Evolutionary conservation across 1,140 invertebrate species (phyloP), one percentile per base, ranked within the genome.

Genomic region (Temnothorax curvispinosus): DNA sequence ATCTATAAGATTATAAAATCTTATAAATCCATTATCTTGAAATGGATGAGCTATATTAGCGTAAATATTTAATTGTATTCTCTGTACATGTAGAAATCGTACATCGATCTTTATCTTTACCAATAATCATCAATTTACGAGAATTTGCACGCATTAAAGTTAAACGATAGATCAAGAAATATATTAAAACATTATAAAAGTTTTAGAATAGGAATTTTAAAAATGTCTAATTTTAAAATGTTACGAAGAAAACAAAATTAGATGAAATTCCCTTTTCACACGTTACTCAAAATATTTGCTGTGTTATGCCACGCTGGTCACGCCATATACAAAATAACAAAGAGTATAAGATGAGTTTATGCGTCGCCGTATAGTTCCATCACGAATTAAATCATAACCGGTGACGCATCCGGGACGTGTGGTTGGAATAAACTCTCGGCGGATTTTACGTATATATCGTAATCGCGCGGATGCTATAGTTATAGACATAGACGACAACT

Each of bases 361-460:
- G n/a, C 11, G 13, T 54, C 11, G 50, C 27, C 35, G 58, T 44
- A 41, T 44, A 41, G 32, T 75, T 74, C n/a, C 13, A 84, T 27
- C 27, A 27, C 27, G 27, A 27, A 27, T 84, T 75, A 54, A 75
- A 60, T 75, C 69, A 47, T 75, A 84, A 84, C 80, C 38, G 21
- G 1, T 50, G 8, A 15, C n/a, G 50, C 11, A 74, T 60, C 52
- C 41, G 15, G 27, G 18, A 84, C 44, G 41, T 75, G 54, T 75
- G 54, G 69, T 32, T 35, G 80, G 69, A 75, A 84, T 84, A 84
- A 50, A 75, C 67, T 84, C 80, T 27, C 80, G 41, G 38, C 2
- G 18, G 32, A n/a, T 84, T 84, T 84, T 75, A 32, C 80, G 47
- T 81, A 56, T 81, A 56, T 41, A 71, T 47, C 21, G 38, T 18